Evolutionary conservation across 2,113 vertebrate species (phyloP).

Genomic region (Rhagologus leucostigma): DNA sequence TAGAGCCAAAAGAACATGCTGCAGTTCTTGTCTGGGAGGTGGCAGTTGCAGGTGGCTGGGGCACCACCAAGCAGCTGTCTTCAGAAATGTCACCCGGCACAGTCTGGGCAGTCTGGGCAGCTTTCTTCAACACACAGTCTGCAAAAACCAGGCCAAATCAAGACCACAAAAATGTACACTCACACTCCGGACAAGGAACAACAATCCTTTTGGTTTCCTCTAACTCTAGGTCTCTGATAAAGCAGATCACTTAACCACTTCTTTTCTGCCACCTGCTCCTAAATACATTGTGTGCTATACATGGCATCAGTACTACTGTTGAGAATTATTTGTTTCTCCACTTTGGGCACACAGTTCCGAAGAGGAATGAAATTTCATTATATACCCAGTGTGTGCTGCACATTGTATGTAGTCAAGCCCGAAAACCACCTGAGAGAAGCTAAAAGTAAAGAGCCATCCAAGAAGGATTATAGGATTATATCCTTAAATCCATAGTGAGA

Average conservation of each 20-base stretch:
- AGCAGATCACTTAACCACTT: not conserved
- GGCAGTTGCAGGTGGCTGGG: not conserved
- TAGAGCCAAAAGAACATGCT: not conserved
- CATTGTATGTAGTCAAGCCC: not conserved
- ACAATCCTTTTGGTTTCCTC: not conserved
- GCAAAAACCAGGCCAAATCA: not conserved
- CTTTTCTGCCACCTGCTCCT: not conserved
- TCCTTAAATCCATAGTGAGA: not conserved
- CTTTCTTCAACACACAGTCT: not conserved
- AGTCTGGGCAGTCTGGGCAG: not conserved
- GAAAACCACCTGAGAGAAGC: not conserved
- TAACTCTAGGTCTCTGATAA: not conserved
- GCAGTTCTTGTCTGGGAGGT: not conserved
- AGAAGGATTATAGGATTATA: conserved; percentile 19
- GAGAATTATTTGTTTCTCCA: not conserved
- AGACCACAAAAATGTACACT: not conserved
- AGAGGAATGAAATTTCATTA: not conserved
- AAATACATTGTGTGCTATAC: not conserved
- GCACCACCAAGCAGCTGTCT: not conserved
- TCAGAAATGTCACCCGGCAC: not conserved
- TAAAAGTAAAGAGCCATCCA: not conserved
- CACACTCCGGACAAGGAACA: not conserved
- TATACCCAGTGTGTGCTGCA: not conserved
- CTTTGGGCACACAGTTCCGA: not conserved
- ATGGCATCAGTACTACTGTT: not conserved